A percentile compares a stretch with the other conserved stretches of the same genome.
Conservation (phyloP, 2,113 vertebrate genomes). For the Scytalopus superciliaris region DNA sequence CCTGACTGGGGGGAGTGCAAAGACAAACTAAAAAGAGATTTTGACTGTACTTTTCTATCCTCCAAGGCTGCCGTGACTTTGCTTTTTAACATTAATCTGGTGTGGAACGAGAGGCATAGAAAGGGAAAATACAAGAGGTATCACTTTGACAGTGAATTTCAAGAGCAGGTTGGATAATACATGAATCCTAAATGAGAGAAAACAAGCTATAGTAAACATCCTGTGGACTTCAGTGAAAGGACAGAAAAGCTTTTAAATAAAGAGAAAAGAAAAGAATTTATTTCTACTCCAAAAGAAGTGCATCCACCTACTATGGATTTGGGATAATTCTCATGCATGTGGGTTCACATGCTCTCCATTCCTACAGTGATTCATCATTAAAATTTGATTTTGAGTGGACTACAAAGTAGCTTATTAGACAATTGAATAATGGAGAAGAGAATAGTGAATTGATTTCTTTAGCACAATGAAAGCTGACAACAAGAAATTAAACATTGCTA, state of each 20-base stretch:
- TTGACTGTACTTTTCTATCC: background rate
- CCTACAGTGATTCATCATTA: background rate
- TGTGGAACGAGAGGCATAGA: background rate
- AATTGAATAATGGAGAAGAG: constrained; percentile 34
- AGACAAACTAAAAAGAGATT: background rate
- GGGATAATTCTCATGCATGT: background rate
- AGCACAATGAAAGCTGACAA: constrained; percentile 29
- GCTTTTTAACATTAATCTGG: background rate
- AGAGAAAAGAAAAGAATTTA: background rate
- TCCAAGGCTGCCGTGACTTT: background rate
- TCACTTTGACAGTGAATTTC: background rate
- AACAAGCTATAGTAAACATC: background rate
- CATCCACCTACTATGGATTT: background rate
- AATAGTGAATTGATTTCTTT: constrained; percentile 50
- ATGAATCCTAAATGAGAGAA: background rate
- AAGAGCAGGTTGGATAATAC: background rate
- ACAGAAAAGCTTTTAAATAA: background rate
- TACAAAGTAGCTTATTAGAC: constrained; percentile 45
- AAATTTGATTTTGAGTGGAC: constrained; percentile 14
- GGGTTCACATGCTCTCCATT: background rate
- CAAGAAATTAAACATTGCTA: constrained; percentile 49
- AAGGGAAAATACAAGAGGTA: background rate
- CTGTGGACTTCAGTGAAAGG: background rate
- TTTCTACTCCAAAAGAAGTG: background rate
- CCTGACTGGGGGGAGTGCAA: background rate